These are phyloP conservation scores for Penaeus vannamei DNA, from an alignment of 1,140 invertebrate species.

Conservation along the genomic window DNA sequence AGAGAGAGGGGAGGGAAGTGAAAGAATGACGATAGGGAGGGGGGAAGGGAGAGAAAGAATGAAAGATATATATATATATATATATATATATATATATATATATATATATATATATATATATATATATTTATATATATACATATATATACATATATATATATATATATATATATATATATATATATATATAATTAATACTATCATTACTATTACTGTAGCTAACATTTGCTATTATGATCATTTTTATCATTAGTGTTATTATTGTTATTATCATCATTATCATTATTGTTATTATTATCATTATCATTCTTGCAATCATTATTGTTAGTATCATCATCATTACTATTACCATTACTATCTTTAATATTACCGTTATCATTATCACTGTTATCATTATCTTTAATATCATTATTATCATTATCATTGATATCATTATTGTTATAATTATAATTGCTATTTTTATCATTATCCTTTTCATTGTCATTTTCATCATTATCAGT, in stretches of 20 bases:
- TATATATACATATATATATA: constrained; percentile 8
- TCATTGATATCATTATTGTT: background rate
- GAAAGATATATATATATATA: background rate
- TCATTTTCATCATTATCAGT: no score
- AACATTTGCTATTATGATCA: background rate
- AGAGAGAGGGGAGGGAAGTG: no score
- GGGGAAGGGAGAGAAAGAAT: background rate
- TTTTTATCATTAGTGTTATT: background rate
- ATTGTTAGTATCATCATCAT: background rate
- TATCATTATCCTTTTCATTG: no score
- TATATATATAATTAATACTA: background rate
- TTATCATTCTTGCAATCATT: constrained; percentile 3
- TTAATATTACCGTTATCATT: background rate
- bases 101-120: constrained; percentile 22
- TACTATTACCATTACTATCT: background rate
- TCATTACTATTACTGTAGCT: background rate
- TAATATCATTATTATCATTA: background rate
- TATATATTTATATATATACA: constrained; percentile 9
- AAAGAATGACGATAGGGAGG: no score
- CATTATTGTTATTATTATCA: constrained; percentile 31
- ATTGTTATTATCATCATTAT: background rate
- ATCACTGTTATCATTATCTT: no score
- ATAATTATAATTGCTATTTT: no score
- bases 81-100: constrained; percentile 22
- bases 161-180: constrained; percentile 6